These are phyloP conservation scores for Turdus rufiventris DNA, from an alignment of 2,113 vertebrate genomes.

Conservation along the genomic window DNA sequence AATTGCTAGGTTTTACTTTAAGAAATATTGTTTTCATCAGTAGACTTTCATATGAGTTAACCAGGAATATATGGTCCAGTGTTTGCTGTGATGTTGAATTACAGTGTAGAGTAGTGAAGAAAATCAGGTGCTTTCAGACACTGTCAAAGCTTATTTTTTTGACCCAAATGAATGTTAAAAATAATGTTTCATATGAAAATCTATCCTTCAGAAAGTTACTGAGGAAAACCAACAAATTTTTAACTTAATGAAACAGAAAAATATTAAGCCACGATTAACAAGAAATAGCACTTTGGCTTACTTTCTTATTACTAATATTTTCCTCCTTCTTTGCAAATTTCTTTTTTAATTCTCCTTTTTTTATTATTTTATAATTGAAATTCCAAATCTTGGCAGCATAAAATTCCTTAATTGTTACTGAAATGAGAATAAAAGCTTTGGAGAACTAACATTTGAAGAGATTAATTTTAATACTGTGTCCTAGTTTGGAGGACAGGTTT, in stretches of 20 bases:
- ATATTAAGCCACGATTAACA: not conserved
- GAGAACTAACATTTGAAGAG: not conserved
- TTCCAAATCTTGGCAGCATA: fast-evolving
- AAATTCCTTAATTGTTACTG: not conserved
- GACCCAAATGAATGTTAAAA: not conserved
- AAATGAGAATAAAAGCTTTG: not conserved
- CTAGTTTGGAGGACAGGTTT: no score
- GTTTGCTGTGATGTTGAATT: not conserved
- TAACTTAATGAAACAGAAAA: not conserved
- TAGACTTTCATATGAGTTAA: not conserved
- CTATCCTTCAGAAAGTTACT: not conserved
- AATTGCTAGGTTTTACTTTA: not conserved
- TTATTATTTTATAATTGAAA: not conserved
- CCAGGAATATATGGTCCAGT: not conserved
- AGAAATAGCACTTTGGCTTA: not conserved
- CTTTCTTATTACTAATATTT: not conserved
- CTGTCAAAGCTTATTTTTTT: not conserved
- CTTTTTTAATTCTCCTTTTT: fast-evolving
- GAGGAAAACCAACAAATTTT: not conserved
- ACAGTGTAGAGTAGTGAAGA: not conserved
- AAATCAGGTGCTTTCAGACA: not conserved
- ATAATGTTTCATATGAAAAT: not conserved
- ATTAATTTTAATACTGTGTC: not conserved
- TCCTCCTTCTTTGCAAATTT: not conserved
- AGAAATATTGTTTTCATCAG: not conserved